phyloP scores from a whole-genome alignment of 2,113 vertebrate species.

The Nipponia nippon region DNA sequence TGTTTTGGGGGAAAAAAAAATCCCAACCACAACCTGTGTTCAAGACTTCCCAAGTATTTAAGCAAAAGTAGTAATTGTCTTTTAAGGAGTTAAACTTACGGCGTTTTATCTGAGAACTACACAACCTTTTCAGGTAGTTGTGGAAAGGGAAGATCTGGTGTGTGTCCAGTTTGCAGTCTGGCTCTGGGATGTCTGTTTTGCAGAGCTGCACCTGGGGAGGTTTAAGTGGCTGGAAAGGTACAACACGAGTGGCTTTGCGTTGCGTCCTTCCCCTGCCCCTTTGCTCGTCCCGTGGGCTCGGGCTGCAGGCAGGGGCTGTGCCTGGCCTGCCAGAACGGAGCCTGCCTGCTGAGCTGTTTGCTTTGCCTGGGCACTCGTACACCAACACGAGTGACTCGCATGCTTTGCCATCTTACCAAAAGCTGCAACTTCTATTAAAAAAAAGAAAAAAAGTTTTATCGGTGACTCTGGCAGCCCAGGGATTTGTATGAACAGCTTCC shows the following conservation, averaged over 20 bases:
- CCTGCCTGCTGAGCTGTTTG: not conserved
- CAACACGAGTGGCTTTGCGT: accelerated
- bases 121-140: not conserved
- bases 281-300: not conserved
- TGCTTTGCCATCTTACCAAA: not conserved
- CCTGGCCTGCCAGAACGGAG: not conserved
- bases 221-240: not conserved
- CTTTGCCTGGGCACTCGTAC: not conserved
- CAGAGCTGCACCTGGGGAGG: not conserved
- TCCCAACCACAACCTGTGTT: not conserved
- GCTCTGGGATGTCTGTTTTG: not conserved
- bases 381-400: accelerated
- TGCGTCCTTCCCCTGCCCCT: not conserved
- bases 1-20: not conserved
- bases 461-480: not conserved
- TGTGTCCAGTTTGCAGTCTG: not conserved
- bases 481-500: not conserved
- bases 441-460: not conserved
- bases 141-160: not conserved
- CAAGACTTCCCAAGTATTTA: not conserved
- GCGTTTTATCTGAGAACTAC: not conserved
- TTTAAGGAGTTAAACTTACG: not conserved
- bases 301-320: not conserved
- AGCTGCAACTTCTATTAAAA: not conserved
- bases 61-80: not conserved